Evolutionary conservation across 2,797 vertebrate species (phyloP), one percentile per base, ranked within the genome.

Genomic region (Melanotaenia parkinsoni): DNA sequence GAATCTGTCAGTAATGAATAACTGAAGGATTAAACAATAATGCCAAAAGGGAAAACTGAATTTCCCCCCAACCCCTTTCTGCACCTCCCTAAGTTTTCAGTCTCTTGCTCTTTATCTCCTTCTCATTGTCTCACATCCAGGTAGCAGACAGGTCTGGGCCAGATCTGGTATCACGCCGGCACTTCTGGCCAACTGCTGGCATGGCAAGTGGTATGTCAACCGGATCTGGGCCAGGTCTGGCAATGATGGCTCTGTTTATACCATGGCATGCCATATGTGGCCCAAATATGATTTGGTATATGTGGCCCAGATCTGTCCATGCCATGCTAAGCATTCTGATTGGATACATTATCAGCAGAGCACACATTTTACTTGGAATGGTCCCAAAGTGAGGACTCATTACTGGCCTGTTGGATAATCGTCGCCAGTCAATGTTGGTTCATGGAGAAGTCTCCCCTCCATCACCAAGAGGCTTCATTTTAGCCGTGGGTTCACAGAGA

Each of bases 341-440:
- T 91, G 85, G 79, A 87, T 89, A 75, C 66, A 63, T 91, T 92
- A 93, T 94, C 91, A 87, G 90, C 37, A 20, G 35, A 63, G 74
- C 69, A 63, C 92, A 93, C 90, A 89, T 93, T 93, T 91, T 79
- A 79, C 86, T 90, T 85, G 87, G 84, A 90, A 90, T 87, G 84
- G 87, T 92, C 76, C 83, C 72, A 78, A 90, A 82, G 72, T 81
- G 81, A 86, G 72, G 68, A 73, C 84, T 91, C 84, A 83, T 89
- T 86, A 89, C 81, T 74, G 77, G 74, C 72, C 35, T 61, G 79
- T 80, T 85, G 74, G 86, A 89, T 91, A 80, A 88, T 86, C 51
- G 67, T 74, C 28, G 3, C 22, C 71, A 73, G 84, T 66, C 64
- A 83, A 82, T 85, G 79, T 84, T 84, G 64, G 59, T 79, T 90